Conservation (phyloP, 2,797 vertebrate genomes). For the Sebastes kiyomatsui region DNA sequence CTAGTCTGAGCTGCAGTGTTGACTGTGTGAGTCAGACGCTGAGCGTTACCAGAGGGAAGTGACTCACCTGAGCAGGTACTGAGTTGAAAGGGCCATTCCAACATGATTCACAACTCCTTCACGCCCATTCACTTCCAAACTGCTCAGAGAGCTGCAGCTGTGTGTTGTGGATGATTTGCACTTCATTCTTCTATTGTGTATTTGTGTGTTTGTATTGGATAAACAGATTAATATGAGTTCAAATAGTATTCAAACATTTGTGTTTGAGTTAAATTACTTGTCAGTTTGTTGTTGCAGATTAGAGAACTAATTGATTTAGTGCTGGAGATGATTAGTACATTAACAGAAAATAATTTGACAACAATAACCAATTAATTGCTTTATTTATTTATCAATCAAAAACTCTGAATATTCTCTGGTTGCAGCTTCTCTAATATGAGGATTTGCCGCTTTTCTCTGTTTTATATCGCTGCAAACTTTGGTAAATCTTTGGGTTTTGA, state of each 20-base stretch:
- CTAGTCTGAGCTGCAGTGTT: neutral
- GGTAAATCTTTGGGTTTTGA: too few species aligned
- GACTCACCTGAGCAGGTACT: slow-evolving; percentile 36
- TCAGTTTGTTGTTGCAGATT: neutral
- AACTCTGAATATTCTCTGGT: too few species aligned
- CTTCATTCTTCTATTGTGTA: neutral
- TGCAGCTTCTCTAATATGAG: too few species aligned
- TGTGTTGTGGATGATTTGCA: neutral
- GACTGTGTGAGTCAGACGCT: neutral
- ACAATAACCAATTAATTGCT: neutral
- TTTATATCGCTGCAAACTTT: neutral
- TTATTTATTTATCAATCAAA: neutral
- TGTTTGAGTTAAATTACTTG: neutral
- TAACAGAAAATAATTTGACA: too few species aligned
- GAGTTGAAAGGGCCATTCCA: neutral
- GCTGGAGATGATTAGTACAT: neutral
- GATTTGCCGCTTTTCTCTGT: neutral
- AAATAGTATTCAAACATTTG: neutral
- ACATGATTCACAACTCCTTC: neutral
- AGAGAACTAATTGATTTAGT: neutral
- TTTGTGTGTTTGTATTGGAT: neutral
- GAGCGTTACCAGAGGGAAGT: neutral
- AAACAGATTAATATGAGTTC: neutral
- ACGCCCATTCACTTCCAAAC: neutral
- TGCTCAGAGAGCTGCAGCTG: neutral